Evolutionary conservation across 2,888 invertebrate species (phyloP).

Genomic region (Macrosoma leucophasiata): DNA sequence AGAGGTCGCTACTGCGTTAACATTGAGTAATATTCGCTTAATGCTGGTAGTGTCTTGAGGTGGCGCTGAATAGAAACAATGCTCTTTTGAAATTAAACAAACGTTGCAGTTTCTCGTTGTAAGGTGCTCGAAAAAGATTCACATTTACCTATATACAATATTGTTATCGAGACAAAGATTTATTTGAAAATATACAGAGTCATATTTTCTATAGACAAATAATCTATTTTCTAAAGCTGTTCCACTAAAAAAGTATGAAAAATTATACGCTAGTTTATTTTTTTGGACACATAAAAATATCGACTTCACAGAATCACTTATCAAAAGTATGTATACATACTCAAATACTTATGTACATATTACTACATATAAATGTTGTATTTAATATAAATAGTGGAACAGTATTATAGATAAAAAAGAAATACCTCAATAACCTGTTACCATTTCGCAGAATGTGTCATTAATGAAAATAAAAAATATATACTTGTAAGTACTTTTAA

Average conservation of each 20-base stretch:
- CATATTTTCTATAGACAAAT: conserved; percentile 25
- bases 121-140: too few relatives aligned
- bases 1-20: too few relatives aligned
- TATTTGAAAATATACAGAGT: too few relatives aligned
- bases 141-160: too few relatives aligned
- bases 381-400: conserved; percentile 42
- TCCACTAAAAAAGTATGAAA: conserved; percentile 28
- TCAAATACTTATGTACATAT: conserved; percentile 24
- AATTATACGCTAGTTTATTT: conserved; percentile 9
- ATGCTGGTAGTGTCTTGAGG: too few relatives aligned
- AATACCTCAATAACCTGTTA: conserved; percentile 57
- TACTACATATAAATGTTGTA: conserved; percentile 28
- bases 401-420: conserved; percentile 36
- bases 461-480: conserved; percentile 6
- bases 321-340: too few relatives aligned
- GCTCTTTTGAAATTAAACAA: too few relatives aligned
- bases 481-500: too few relatives aligned
- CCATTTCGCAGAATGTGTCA: conserved; percentile 33
- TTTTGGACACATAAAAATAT: conserved; percentile 6
- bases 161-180: too few relatives aligned
- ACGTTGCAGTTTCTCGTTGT: too few relatives aligned
- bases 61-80: too few relatives aligned
- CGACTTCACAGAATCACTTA: conserved; percentile 1
- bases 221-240: conserved; percentile 33
- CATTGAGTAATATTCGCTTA: too few relatives aligned